These are phyloP conservation scores for Indicator maculatus DNA, from an alignment of 2,113 vertebrate species.

Conservation along the genomic window DNA sequence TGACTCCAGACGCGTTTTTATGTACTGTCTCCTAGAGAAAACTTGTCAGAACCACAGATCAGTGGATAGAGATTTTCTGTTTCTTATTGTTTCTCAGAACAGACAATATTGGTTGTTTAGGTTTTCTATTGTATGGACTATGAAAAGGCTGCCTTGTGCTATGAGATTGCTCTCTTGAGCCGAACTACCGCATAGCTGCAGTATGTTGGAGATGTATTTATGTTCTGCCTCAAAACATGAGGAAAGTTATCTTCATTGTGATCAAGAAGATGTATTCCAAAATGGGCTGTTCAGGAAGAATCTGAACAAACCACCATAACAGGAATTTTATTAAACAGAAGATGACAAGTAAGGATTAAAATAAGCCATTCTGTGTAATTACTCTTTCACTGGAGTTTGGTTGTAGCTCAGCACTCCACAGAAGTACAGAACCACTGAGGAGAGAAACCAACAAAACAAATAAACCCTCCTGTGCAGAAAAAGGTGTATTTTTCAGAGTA, in stretches of 20 bases:
- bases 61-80: background rate
- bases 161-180: background rate
- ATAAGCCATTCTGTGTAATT: background rate
- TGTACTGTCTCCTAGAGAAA: background rate
- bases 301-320: background rate
- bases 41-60: background rate
- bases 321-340: background rate
- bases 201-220: background rate
- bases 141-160: background rate
- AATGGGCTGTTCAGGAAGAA: background rate
- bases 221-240: background rate
- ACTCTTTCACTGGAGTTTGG: background rate
- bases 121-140: background rate
- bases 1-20: background rate
- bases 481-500: background rate
- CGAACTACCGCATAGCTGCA: background rate
- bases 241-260: background rate
- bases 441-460: background rate
- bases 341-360: background rate
- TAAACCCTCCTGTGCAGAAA: background rate
- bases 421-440: background rate
- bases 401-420: background rate
- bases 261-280: background rate
- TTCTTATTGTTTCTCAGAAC: background rate
- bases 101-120: background rate